Evolutionary conservation across 2,797 vertebrate species (phyloP).

Genomic region (Acrocephalus scirpaceus): DNA sequence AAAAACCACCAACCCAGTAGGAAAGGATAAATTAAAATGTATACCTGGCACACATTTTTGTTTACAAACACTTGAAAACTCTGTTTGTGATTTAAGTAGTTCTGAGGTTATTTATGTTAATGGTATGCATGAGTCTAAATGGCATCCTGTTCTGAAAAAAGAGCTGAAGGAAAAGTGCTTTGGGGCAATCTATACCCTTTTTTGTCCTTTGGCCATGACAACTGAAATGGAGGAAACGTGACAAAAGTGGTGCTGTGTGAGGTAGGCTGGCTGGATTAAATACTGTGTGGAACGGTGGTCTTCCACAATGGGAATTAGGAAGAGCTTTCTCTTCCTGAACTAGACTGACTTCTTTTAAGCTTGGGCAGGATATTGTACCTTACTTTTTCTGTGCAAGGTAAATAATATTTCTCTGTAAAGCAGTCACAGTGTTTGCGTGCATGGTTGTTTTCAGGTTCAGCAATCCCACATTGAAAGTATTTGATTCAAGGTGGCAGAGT

Average conservation of each 20-base stretch:
- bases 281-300: not conserved
- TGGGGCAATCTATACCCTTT: constrained; percentile 21
- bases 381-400: not conserved
- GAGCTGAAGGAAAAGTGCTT: not conserved
- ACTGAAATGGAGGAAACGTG: not conserved
- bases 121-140: constrained; percentile 38
- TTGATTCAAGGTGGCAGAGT: not conserved
- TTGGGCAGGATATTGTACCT: not conserved
- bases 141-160: constrained; percentile 41
- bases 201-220: not conserved
- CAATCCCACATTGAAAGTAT: not conserved
- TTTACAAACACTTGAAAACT: not conserved
- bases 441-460: not conserved
- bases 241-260: not conserved
- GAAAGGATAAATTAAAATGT: not conserved
- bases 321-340: not conserved
- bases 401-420: not conserved
- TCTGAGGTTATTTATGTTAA: constrained; percentile 29
- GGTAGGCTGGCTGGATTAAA: not conserved
- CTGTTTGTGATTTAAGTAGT: not conserved
- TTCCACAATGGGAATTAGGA: not conserved
- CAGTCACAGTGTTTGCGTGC: not conserved
- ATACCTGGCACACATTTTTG: not conserved
- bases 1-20: not conserved
- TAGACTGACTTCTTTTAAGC: not conserved